These are phyloP conservation scores for Globia sparganii DNA, from an alignment of 2,888 invertebrate species.

Conservation along the genomic window DNA sequence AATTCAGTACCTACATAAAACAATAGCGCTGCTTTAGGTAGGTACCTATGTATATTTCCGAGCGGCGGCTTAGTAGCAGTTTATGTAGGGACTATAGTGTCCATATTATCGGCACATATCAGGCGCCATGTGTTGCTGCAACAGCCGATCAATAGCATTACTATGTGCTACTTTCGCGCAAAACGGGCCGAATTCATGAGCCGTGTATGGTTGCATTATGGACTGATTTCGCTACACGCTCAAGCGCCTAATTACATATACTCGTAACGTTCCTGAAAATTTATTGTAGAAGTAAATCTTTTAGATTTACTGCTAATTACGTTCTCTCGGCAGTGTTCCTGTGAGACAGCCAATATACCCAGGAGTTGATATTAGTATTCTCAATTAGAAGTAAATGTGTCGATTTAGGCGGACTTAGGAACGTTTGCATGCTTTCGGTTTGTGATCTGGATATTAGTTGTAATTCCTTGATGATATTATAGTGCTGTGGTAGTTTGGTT, in stretches of 20 bases:
- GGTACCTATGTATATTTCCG: constrained; percentile 35
- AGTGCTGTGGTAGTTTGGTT: background rate
- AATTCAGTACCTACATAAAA: constrained; percentile 27
- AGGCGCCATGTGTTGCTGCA: constrained; percentile 62
- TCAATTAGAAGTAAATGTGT: constrained; percentile 46
- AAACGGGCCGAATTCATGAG: constrained; percentile 42
- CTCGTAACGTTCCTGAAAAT: constrained; percentile 60
- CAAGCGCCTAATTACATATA: constrained; percentile 60
- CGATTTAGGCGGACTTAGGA: constrained; percentile 32
- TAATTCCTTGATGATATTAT: background rate
- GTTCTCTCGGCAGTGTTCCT: constrained; percentile 50
- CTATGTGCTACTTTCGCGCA: constrained; percentile 56
- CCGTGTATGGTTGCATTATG: constrained; percentile 40
- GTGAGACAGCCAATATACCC: constrained; percentile 52
- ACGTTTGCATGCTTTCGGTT: constrained; percentile 19
- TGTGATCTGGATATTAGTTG: constrained; percentile 19
- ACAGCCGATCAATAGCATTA: constrained; percentile 59
- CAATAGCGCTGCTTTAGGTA: constrained; percentile 18
- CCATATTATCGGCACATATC: constrained; percentile 63
- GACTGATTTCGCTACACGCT: constrained; percentile 52
- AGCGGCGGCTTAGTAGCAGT: constrained; percentile 41
- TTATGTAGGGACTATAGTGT: constrained; percentile 60
- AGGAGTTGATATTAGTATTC: constrained; percentile 43
- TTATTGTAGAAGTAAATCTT: constrained; percentile 66
- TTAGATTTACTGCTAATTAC: constrained; percentile 69